phyloP scores from a whole-genome alignment of 2,113 vertebrate genomes.

The Panthera tigris region DNA sequence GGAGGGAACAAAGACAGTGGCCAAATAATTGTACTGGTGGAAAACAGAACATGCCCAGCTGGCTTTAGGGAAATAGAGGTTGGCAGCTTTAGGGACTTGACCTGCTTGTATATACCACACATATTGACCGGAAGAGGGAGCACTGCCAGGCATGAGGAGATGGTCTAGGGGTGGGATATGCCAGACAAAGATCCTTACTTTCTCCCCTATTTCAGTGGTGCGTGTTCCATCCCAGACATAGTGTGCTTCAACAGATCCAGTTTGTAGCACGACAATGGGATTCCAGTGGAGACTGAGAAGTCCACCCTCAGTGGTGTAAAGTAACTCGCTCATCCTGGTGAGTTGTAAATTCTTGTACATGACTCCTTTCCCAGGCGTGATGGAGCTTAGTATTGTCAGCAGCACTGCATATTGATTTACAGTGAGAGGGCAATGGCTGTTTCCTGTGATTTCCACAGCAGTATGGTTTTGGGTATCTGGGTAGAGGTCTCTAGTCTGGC shows the following conservation, averaged over 20 bases:
- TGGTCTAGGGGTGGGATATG: not conserved
- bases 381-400: not conserved
- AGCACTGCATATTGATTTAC: not conserved
- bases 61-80: not conserved
- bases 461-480: not conserved
- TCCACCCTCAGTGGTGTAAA: not conserved
- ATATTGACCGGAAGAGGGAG: not conserved
- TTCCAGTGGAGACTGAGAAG: not conserved
- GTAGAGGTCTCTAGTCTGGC: not conserved
- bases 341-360: not conserved
- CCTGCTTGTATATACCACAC: not conserved
- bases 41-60: not conserved
- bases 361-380: not conserved
- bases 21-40: not conserved
- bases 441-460: not conserved
- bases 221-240: not conserved
- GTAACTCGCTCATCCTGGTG: not conserved
- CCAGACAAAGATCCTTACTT: not conserved
- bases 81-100: not conserved
- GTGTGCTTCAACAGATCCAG: not conserved
- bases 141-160: not conserved
- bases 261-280: not conserved
- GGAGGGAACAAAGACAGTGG: not conserved
- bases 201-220: not conserved
- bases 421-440: not conserved